Base-by-base conservation (phyloP, 2,888 invertebrate genomes). In the Fabriciana adippe region DNA sequence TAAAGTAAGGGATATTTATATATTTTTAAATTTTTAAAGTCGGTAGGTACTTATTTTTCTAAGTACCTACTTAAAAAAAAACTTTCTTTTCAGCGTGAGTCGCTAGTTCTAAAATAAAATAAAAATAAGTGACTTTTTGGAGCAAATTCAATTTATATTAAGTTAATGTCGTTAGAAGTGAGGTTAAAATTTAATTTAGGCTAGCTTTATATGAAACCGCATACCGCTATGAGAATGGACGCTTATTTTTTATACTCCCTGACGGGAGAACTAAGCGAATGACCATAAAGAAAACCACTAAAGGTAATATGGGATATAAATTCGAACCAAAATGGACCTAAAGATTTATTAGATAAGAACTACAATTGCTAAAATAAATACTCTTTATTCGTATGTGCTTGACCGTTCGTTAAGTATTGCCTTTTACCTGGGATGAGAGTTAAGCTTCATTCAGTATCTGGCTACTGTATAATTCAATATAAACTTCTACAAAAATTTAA, bases 361-460 rank as follows among this genome's bases (percentile, higher is more conserved):
- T 68, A 71, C 70, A 68, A 72, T 71, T 48, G 65, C 66, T 64
- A 73, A 72, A 73, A 74, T 71, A 59, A 51, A 59, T 56, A 69
- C 56, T 70, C 60, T 75, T 66, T 69, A 67, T 65, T 69, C 69
- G 67, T 65, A 70, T 70, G 70, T 71, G 69, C 69, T 72, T 71
- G 73, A 76, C 76, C 76, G 69, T 76, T 73, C 76, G 78, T 82
- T 79, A 81, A 80, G 79, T 80, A 80, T 80, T 78, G 75, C 78
- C 72, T 78, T 79, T 79, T 76, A 79, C 79, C 78, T 74, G 78
- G 69, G 74, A 76, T 73, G 67, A 74, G 70, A 68, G 74, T 63
- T 65, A 67, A 70, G 72, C 65, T 70, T 68, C 67, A 72, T 72
- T 72, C 72, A 63, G 55, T 70, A 31, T 51, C 60, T 48, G 60